Evolutionary conservation across 2,888 invertebrate genomes (phyloP), one percentile per base, ranked within the genome.

Genomic region (Leptinotarsa peninsularis): DNA sequence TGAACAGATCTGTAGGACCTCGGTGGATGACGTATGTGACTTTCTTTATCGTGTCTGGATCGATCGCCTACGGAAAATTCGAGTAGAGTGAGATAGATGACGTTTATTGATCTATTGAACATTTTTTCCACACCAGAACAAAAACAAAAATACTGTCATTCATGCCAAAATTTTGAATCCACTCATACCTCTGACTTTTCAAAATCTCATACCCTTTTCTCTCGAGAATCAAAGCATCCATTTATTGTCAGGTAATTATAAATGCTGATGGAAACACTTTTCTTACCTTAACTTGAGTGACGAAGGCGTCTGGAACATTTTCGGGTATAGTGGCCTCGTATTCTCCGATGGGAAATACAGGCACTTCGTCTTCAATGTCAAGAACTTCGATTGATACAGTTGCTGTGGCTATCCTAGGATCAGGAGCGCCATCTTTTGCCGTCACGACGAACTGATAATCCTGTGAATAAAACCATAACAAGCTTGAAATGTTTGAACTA

Each of bases 271-370:
- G 43, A 43, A 43, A 43, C 2, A 3, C 43, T 33, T 33, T 43
- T 1, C 86, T 89, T 85, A 94, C 94, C 88, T 91, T 91, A 67
- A 97, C 96, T 85, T 94, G 94, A 63, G 93, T 91, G 7, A 97
- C 93, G 75, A 93, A 91, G 84, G 93, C 91, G 85, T 96, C 94
- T 1, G 94, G 92, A 54, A 92, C 91, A 87, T 97, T 97, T 89
- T 97, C 97, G 1, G 96, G 95, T n/a, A 96, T 94, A 63, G 90
- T 91, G 2, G 94, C 94, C 81, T 95, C 93, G 84, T 96, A 95
- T 43, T 92, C 89, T 1, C 92, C 89, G 79, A 93, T 92, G 71
- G 90, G 90, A 87, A 97, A 97, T 67, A 93, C 90, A 0, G 97
- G 97, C 56, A 93, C 90, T 87, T 97, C 96, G 85, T 97, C 97